These are phyloP conservation scores for Anabacerthia variegaticeps DNA, from an alignment of 2,797 vertebrate species.

Conservation along the genomic window DNA sequence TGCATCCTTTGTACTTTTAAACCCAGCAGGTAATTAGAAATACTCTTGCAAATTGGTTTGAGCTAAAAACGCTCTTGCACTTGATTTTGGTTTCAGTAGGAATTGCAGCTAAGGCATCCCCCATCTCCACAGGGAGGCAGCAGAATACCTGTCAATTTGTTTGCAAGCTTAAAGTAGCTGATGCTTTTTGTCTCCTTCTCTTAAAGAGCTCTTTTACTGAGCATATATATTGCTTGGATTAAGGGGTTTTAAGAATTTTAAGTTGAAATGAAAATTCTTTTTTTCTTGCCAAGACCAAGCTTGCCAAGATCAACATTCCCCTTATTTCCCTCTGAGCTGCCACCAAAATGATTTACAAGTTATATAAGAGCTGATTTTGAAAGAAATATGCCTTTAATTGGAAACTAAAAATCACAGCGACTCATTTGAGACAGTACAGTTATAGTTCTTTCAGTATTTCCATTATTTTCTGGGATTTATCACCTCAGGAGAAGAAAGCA, in stretches of 20 bases:
- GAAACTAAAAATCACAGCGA: conserved; percentile 32
- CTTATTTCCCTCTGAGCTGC: conserved; percentile 43
- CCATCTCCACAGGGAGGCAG: conserved; percentile 71
- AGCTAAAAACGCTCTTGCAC: neutral
- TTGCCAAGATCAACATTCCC: conserved; percentile 44
- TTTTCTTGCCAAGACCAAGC: conserved; percentile 18
- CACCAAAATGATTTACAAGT: conserved; percentile 51
- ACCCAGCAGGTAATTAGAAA: neutral
- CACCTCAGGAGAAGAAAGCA: conserved; percentile 11
- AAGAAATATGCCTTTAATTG: conserved; percentile 63
- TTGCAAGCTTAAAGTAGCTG: neutral
- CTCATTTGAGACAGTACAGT: conserved; percentile 9
- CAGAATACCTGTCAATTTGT: conserved; percentile 37
- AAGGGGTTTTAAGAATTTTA: conserved; percentile 37
- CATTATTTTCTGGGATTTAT: conserved; percentile 47
- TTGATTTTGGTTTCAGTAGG: neutral
- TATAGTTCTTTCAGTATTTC: conserved; percentile 16
- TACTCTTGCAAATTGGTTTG: neutral
- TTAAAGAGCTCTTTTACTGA: neutral
- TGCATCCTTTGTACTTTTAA: neutral
- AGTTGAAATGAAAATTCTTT: conserved; percentile 30
- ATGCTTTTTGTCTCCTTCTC: neutral
- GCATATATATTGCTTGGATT: neutral
- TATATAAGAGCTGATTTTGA: conserved; percentile 9
- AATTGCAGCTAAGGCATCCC: neutral